A percentile compares a stretch with the other conserved stretches of the same genome.
phyloP scores from a whole-genome alignment of 1,140 invertebrate genomes.

The Nilaparvata lugens region DNA sequence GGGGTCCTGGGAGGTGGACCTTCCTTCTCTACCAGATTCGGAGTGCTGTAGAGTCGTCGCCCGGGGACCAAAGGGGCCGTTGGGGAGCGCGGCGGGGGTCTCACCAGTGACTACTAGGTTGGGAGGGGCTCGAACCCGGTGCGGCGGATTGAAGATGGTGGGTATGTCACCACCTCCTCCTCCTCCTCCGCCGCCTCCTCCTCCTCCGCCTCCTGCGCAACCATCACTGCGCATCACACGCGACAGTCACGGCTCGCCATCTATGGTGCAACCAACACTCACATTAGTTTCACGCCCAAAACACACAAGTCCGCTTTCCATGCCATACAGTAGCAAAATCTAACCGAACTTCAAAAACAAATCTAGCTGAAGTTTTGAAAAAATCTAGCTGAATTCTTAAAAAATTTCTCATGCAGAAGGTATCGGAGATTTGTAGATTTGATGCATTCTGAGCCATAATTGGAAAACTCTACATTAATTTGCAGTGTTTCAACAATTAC shows the following conservation, averaged over 20 bases:
- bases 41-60: slow-evolving; percentile 40
- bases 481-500: too few relatives aligned
- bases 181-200: slow-evolving; percentile 3
- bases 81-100: slow-evolving; percentile 35
- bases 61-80: slow-evolving; percentile 41
- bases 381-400: too few relatives aligned
- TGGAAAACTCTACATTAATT: too few relatives aligned
- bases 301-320: too few relatives aligned
- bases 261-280: too few relatives aligned
- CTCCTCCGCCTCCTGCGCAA: neutral
- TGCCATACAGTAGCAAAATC: too few relatives aligned
- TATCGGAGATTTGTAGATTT: too few relatives aligned
- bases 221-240: neutral
- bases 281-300: too few relatives aligned
- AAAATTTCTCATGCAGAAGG: too few relatives aligned
- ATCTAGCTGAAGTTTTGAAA: too few relatives aligned
- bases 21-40: slow-evolving; percentile 36
- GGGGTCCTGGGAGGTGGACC: neutral
- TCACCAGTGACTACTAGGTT: slow-evolving; percentile 39
- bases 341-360: too few relatives aligned
- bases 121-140: slow-evolving; percentile 55
- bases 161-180: slow-evolving; percentile 55
- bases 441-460: too few relatives aligned
- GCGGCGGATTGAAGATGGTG: slow-evolving; percentile 65
- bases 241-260: neutral